phyloP scores from a whole-genome alignment of 1,140 invertebrate genomes.

The Nymphalis io region DNA sequence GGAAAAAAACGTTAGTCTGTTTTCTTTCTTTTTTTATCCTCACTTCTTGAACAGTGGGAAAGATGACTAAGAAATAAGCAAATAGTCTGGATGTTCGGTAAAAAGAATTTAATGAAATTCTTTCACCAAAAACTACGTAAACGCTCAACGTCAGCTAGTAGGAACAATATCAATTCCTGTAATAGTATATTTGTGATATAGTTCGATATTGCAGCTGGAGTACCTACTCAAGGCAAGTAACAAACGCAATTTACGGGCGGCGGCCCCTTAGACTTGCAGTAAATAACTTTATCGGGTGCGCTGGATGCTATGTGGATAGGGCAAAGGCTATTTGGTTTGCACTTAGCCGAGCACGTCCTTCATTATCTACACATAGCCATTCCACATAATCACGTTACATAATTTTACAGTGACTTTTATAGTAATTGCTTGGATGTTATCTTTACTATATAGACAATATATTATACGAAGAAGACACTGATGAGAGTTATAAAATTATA shows the following conservation, averaged over 20 bases:
- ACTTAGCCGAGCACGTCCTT: conserved; percentile 9
- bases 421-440: conserved; percentile 1
- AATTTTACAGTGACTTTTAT: conserved; percentile 3
- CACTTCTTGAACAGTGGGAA: no score
- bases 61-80: no score
- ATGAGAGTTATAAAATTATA: not conserved
- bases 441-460: not conserved
- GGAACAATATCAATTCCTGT: conserved; percentile 14
- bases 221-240: conserved; percentile 50
- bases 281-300: conserved; percentile 62
- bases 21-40: no score
- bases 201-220: conserved; percentile 52
- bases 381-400: not conserved
- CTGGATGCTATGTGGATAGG: conserved; percentile 16
- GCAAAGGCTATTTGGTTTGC: conserved; percentile 15
- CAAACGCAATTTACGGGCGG: conserved; percentile 60
- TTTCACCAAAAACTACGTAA: not conserved
- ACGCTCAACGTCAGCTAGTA: not conserved
- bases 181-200: conserved; percentile 37
- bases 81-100: no score
- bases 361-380: conserved; percentile 6
- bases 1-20: no score
- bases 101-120: no score
- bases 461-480: not conserved
- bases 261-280: conserved; percentile 35